These are phyloP conservation scores for Mustela nigripes DNA, from an alignment of 2,113 vertebrate genomes.

Conservation along the genomic window DNA sequence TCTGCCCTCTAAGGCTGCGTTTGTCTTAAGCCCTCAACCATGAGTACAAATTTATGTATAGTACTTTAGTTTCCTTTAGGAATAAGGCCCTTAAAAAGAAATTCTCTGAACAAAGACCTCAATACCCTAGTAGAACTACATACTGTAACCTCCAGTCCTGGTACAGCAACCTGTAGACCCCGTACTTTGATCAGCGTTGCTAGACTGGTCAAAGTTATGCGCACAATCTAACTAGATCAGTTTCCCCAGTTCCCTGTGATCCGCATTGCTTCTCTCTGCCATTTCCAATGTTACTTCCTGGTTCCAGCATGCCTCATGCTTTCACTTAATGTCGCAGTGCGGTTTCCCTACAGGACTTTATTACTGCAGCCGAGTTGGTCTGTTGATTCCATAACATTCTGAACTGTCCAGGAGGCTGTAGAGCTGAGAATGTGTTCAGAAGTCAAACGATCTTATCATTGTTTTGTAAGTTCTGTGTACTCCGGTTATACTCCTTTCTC, in stretches of 20 bases:
- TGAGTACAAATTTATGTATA: background rate
- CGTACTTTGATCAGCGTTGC: background rate
- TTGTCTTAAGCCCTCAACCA: background rate
- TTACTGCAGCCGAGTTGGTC: background rate
- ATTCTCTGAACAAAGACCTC: background rate
- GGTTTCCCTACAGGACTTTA: background rate
- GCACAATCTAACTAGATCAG: background rate
- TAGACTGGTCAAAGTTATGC: background rate
- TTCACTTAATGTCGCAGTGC: background rate
- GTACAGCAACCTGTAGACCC: background rate
- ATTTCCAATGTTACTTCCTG: background rate
- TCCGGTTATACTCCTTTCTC: background rate
- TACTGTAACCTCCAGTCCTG: background rate
- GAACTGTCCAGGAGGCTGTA: background rate
- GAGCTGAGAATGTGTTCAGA: background rate
- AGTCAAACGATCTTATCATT: background rate
- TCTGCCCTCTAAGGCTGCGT: background rate
- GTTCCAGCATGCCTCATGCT: background rate
- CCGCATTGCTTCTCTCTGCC: background rate
- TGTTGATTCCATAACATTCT: background rate
- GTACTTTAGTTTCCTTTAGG: background rate
- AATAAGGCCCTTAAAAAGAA: slow-evolving; percentile 8
- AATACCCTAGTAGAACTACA: background rate
- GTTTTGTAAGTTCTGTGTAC: background rate
- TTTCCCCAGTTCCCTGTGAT: background rate